Percentiles rank a stretch among this genome's conserved stretches.
Evolutionary conservation across 2,797 vertebrate species (phyloP).

Genomic region (Phalanger gymnotis): DNA sequence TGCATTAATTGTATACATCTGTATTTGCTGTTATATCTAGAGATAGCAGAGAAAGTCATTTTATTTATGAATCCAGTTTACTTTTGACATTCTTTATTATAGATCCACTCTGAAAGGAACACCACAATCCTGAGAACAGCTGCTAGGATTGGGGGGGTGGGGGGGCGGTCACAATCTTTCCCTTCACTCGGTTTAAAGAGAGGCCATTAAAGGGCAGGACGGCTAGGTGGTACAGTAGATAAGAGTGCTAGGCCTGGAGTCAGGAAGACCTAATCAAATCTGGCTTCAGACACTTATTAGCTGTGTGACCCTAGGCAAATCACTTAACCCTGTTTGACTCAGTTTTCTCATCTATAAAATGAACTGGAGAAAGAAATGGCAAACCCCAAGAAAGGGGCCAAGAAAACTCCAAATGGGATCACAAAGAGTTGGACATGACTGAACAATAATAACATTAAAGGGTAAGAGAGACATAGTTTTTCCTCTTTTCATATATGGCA

Average conservation of each 20-base stretch:
- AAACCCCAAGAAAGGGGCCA: not conserved
- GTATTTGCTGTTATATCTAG: conserved; percentile 27
- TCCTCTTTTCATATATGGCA: not conserved
- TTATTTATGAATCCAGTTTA: conserved; percentile 43
- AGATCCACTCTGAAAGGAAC: not conserved
- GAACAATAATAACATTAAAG: not conserved
- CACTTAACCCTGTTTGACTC: not conserved
- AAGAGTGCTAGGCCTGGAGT: not conserved
- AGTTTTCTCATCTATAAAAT: not conserved
- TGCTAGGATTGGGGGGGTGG: not conserved
- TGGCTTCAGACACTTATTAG: not conserved
- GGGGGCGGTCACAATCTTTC: not conserved
- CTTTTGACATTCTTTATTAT: not conserved
- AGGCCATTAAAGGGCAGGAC: not conserved
- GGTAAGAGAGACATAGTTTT: not conserved
- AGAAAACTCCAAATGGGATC: not conserved
- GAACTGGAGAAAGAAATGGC: not conserved
- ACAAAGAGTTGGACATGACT: not conserved
- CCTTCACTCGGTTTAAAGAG: not conserved
- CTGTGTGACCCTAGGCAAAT: not conserved
- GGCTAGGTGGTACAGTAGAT: not conserved
- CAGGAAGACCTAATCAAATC: not conserved
- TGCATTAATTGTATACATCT: not conserved
- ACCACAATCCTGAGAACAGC: not conserved
- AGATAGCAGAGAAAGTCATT: conserved; percentile 13